Percentiles rank a stretch among this genome's conserved stretches.
Evolutionary conservation across 64 coral and sea anemone species (phyloP).

Genomic region (Actinia tenebrosa): DNA sequence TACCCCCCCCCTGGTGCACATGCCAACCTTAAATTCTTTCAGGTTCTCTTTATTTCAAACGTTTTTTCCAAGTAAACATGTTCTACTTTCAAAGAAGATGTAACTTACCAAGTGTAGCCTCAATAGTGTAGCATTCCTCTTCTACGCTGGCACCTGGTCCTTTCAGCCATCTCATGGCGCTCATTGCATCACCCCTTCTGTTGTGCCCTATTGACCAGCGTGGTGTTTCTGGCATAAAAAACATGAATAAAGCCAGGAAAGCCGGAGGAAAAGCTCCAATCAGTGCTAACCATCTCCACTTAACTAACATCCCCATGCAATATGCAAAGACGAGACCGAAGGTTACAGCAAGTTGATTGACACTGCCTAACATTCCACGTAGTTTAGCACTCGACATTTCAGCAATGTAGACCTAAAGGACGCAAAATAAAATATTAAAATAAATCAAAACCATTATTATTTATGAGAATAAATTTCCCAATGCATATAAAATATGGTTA

Average conservation of each 20-base stretch:
- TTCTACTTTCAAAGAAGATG: too few species aligned
- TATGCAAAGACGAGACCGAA: slow-evolving; percentile 50
- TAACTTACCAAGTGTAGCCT: slow-evolving; percentile 13
- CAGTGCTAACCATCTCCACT: slow-evolving; percentile 87
- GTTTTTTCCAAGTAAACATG: too few species aligned
- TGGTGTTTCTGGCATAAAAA: slow-evolving; percentile 82
- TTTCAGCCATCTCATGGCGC: slow-evolving; percentile 52
- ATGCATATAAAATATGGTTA: too few species aligned
- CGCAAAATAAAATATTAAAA: too few species aligned
- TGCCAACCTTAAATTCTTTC: too few species aligned
- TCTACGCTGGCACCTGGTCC: slow-evolving; percentile 41
- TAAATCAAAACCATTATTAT: too few species aligned
- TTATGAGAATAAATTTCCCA: too few species aligned
- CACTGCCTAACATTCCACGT: slow-evolving; percentile 72
- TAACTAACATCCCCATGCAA: slow-evolving; percentile 30
- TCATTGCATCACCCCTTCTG: slow-evolving; percentile 43
- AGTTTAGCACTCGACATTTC: slow-evolving; percentile 60
- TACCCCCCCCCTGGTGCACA: too few species aligned
- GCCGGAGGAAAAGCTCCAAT: slow-evolving; percentile 51
- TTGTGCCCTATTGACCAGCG: slow-evolving; percentile 62
- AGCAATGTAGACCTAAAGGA: slow-evolving; percentile 74
- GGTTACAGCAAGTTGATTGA: slow-evolving; percentile 78
- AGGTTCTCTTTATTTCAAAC: too few species aligned
- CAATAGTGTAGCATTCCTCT: slow-evolving; percentile 65
- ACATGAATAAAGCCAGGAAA: slow-evolving; percentile 50